A percentile compares a stretch with the other conserved stretches of the same genome.
phyloP scores from a whole-genome alignment of 2,797 vertebrate species.

The Smutsia temminckii region DNA sequence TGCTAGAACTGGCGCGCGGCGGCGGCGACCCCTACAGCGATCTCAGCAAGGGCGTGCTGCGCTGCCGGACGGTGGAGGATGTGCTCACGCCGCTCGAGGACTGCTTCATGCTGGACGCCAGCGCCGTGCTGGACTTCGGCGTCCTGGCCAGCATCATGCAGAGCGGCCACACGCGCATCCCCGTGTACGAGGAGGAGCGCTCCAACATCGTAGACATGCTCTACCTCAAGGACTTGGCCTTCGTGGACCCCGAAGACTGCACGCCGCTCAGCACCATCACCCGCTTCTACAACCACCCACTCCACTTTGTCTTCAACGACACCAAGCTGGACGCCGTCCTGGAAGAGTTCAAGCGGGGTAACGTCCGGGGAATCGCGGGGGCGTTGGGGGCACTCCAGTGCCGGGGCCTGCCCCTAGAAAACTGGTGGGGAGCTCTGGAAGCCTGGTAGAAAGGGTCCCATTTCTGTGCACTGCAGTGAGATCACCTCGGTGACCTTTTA shows the following conservation, averaged over 20 bases:
- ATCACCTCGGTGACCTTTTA: neutral
- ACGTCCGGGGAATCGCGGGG: neutral
- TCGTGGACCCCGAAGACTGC: conserved; percentile 93
- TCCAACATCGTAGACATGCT: conserved; percentile 95
- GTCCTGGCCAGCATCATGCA: conserved; percentile 96
- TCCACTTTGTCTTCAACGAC: conserved; percentile 96
- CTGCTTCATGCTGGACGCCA: conserved; percentile 94
- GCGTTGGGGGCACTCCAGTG: too few relatives aligned
- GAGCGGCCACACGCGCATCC: conserved; percentile 93
- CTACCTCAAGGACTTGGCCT: conserved; percentile 92
- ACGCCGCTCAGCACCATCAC: conserved; percentile 95
- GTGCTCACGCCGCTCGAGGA: conserved; percentile 93
- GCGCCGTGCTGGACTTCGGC: conserved; percentile 90
- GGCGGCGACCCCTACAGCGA: conserved; percentile 93
- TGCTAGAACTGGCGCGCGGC: conserved; percentile 83
- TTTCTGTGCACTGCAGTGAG: neutral
- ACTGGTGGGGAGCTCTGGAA: neutral
- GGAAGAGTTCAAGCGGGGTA: conserved; percentile 93
- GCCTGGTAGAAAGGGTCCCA: neutral
- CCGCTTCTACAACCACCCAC: conserved; percentile 95
- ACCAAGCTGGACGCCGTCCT: conserved; percentile 95
- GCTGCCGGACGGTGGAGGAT: conserved; percentile 93
- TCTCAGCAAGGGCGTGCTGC: conserved; percentile 90
- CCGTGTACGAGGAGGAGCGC: conserved; percentile 94
- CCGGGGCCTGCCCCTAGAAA: neutral